Percentiles rank a stretch among this genome's conserved stretches.
Conservation (phyloP, 2,113 vertebrate species). For the Apteryx owenii region DNA sequence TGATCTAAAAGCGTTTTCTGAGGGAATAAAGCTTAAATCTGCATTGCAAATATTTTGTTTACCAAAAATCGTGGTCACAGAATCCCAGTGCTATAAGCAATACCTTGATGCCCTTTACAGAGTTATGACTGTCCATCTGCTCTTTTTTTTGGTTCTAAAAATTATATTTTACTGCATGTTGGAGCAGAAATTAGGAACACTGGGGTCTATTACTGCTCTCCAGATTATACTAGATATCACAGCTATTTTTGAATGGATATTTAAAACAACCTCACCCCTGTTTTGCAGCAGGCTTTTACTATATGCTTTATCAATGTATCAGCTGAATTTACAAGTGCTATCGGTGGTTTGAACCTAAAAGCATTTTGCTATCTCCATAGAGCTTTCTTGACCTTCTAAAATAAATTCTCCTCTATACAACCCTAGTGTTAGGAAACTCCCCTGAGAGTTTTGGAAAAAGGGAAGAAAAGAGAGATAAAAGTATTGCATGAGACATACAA, state of each 20-base stretch:
- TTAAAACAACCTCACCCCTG: not conserved
- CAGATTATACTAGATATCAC: not conserved
- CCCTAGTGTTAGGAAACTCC: not conserved
- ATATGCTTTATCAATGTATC: not conserved
- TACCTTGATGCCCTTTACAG: not conserved
- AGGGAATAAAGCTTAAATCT: not conserved
- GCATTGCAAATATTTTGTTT: not conserved
- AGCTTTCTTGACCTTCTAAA: not conserved
- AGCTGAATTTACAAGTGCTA: not conserved
- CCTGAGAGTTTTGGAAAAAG: not conserved
- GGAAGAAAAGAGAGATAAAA: not conserved
- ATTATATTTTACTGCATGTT: not conserved
- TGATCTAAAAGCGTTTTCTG: not conserved
- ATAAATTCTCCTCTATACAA: not conserved
- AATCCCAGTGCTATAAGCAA: not conserved
- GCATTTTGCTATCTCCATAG: not conserved
- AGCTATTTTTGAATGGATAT: not conserved
- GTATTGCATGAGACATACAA: not conserved
- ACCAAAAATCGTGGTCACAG: not conserved
- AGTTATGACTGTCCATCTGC: not conserved
- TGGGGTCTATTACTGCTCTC: not conserved
- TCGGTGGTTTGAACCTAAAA: not conserved
- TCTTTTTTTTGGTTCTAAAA: not conserved
- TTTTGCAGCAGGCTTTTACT: not conserved
- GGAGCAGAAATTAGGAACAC: not conserved